phyloP scores from a whole-genome alignment of 2,888 invertebrate genomes.

The Bellardia bayeri region DNA sequence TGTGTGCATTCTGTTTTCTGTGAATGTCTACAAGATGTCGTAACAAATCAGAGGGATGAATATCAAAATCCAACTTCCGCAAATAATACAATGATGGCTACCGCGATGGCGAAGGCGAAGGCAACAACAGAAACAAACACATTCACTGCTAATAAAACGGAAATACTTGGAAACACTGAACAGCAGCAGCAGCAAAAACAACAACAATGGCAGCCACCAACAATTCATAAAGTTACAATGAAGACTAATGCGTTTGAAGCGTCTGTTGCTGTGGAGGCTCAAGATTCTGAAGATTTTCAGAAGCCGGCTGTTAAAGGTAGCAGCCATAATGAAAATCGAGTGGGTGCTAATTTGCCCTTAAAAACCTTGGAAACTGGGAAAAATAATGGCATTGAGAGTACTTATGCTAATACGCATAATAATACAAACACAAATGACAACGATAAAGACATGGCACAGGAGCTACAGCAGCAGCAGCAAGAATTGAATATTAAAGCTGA shows the following conservation, averaged over 20 bases:
- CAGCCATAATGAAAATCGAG: slow-evolving; percentile 19
- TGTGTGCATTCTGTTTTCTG: slow-evolving; percentile 73
- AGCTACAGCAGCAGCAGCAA: neutral
- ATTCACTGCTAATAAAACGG: slow-evolving; percentile 53
- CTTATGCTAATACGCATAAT: slow-evolving; percentile 5
- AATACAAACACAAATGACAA: slow-evolving; percentile 18
- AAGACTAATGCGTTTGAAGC: slow-evolving; percentile 32
- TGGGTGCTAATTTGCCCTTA: slow-evolving; percentile 20
- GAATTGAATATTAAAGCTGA: neutral
- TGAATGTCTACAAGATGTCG: slow-evolving; percentile 77
- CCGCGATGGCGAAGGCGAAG: slow-evolving; percentile 29
- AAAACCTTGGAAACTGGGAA: slow-evolving; percentile 39
- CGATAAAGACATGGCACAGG: slow-evolving; percentile 19
- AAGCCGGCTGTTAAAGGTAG: neutral
- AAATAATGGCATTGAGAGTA: slow-evolving; percentile 29
- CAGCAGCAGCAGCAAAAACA: slow-evolving; percentile 40
- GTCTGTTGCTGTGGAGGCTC: neutral
- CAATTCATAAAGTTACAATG: slow-evolving; percentile 39
- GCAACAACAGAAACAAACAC: slow-evolving; percentile 71
- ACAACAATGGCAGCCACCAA: slow-evolving; percentile 47
- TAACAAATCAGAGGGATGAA: slow-evolving; percentile 79
- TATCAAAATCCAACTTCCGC: slow-evolving; percentile 74
- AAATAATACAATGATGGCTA: slow-evolving; percentile 69
- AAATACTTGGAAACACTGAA: slow-evolving; percentile 66
- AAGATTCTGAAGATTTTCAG: neutral